These are phyloP conservation scores for Echinops telfairi DNA, from an alignment of 2,113 vertebrate genomes.

Conservation along the genomic window DNA sequence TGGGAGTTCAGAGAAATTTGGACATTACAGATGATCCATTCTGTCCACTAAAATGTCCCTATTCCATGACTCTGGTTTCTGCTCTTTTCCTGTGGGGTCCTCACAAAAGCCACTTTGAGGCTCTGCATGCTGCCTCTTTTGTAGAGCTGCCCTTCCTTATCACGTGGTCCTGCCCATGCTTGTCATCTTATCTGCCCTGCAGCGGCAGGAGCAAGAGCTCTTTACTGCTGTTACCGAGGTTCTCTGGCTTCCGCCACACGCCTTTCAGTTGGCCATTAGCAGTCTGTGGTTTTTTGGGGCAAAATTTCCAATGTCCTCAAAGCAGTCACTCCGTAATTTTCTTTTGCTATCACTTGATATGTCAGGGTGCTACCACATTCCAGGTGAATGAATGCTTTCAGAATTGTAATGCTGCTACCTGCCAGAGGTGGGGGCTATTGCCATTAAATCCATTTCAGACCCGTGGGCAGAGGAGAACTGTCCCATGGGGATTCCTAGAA, in stretches of 20 bases:
- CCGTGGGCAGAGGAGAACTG: background rate
- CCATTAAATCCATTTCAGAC: background rate
- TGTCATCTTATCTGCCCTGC: background rate
- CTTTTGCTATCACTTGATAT: background rate
- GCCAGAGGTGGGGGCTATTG: background rate
- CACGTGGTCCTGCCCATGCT: background rate
- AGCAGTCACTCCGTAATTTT: background rate
- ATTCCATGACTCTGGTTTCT: background rate
- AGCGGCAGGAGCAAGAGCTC: no score
- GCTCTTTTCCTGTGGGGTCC: background rate
- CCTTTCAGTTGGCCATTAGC: slow-evolving; percentile 1
- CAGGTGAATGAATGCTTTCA: background rate
- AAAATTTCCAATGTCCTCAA: slow-evolving; percentile 47
- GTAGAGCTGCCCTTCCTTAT: background rate
- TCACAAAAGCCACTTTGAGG: background rate
- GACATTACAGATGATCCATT: background rate
- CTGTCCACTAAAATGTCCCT: background rate
- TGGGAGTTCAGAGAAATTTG: background rate
- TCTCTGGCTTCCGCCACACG: background rate
- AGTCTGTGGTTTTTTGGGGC: slow-evolving; percentile 1
- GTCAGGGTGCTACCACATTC: no score
- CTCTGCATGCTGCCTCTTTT: background rate
- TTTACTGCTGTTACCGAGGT: background rate
- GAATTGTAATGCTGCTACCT: background rate
- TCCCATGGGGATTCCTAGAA: background rate